Conservation (phyloP, 2,888 invertebrate genomes). For the Slavum lentiscoides region DNA sequence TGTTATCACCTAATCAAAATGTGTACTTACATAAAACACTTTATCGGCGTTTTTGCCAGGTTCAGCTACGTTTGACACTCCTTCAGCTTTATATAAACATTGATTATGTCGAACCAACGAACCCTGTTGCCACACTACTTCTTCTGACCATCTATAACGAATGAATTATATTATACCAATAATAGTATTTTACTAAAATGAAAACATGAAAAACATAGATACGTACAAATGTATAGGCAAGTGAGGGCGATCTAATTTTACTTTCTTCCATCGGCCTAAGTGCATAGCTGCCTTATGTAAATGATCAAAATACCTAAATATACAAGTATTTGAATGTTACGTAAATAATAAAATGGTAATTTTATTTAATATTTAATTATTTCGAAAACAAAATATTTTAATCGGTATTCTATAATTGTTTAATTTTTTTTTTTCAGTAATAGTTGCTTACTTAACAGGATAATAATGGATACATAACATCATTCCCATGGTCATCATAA, state of each 20-base stretch:
- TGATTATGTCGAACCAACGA: constrained; percentile 74
- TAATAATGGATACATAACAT: constrained; percentile 68
- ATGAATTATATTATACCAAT: constrained; percentile 8
- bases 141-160: constrained; percentile 63
- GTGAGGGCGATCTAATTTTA: constrained; percentile 66
- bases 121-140: constrained; percentile 75
- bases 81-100: constrained; percentile 75
- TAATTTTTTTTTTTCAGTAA: neutral
- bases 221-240: constrained; percentile 59
- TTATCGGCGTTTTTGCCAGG: constrained; percentile 81
- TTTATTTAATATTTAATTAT: too few species aligned
- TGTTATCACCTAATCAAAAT: neutral
- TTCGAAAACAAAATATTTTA: too few species aligned
- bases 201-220: neutral
- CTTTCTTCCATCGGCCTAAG: constrained; percentile 77
- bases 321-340: neutral
- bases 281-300: constrained; percentile 88
- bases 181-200: constrained; percentile 57
- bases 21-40: constrained; percentile 66
- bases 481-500: constrained; percentile 82
- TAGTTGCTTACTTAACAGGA: constrained; percentile 63
- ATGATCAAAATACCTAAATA: constrained; percentile 75
- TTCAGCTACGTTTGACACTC: constrained; percentile 81
- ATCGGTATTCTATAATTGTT: neutral
- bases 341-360: too few species aligned